Base-by-base conservation (phyloP, 2,113 vertebrate genomes). In the Cyanoliseus patagonus region DNA sequence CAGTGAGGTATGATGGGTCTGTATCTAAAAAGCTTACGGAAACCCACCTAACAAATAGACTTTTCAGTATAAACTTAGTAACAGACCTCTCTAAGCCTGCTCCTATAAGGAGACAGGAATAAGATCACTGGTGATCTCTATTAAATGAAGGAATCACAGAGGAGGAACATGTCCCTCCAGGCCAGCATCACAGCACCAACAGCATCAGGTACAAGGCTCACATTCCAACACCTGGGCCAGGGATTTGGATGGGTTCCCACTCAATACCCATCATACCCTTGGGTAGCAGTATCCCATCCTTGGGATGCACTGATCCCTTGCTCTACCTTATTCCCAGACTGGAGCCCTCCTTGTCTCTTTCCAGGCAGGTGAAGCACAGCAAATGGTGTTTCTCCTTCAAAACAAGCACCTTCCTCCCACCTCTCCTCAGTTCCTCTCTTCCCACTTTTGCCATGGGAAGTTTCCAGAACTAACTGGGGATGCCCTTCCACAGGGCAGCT, bases 101-200 rank as follows among this genome's bases (percentile, higher is more conserved):
- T 86, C 39, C 44, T 53, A 35, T 62, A 73, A 86, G 35, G 63
- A 92, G 67, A 24, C 47, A 72, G 47, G 52, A 72, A 28, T 41
- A 67, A 79, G 74, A 86, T 37, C 1, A 1, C 49, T 27, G 17
- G 68, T 47, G 85, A 49, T 74, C 55, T 78, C 53, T 39, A 44
- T 39, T 63, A 59, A 52, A 41, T 61, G 18, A 35, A 8, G 25
- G 52, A 53, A 52, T 7, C 11, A 16, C 2, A 0, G 9, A 24
- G 33, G 30, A 53, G 15, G 46, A 75, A 27, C 15, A 55, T 0
- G 0, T 61, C 13, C 22, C 39, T 66, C 27, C 23, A 27, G 0
- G 2, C 33, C 59, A 77, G 15, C 41, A 41, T 25, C 49, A 41
- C 12, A 3, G 52, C 47, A 77, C 51, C 41, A 31, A 49, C 15